A percentile compares a stretch with the other conserved stretches of the same genome.
Conservation (phyloP, 1,140 invertebrate species). For the Trypoxylus dichotomus region DNA sequence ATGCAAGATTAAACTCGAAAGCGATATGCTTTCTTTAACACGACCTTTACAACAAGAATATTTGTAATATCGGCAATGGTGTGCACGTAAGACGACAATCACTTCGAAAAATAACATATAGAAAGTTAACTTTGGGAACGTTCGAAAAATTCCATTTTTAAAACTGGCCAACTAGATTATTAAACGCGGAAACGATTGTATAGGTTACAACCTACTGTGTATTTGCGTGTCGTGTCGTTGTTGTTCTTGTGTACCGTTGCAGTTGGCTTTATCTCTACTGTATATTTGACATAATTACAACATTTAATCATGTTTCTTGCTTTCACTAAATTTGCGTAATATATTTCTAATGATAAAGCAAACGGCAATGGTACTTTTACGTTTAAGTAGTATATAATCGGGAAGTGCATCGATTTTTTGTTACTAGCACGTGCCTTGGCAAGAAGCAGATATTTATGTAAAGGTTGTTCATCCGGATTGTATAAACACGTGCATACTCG, state of each 20-base stretch:
- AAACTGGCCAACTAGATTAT: not conserved
- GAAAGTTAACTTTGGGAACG: not conserved
- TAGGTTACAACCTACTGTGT: not conserved
- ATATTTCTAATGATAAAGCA: not conserved
- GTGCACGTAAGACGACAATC: not conserved
- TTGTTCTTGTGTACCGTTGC: not conserved
- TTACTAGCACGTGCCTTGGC: too few relatives aligned
- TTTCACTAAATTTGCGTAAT: not conserved
- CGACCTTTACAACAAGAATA: too few relatives aligned
- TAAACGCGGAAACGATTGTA: not conserved
- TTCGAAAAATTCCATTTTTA: not conserved
- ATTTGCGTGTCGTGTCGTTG: not conserved
- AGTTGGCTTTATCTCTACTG: not conserved
- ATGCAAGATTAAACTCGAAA: too few relatives aligned
- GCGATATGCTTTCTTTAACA: too few relatives aligned
- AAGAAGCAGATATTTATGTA: too few relatives aligned
- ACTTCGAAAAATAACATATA: not conserved
- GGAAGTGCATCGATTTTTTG: too few relatives aligned
- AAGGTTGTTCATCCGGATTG: too few relatives aligned
- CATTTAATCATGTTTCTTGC: slow-evolving; percentile 4
- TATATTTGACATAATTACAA: slow-evolving; percentile 8
- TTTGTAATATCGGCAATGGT: too few relatives aligned
- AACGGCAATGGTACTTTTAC: not conserved
- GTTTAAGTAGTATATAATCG: not conserved
- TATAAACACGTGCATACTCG: too few relatives aligned